Conservation (phyloP, 1,140 invertebrate genomes). For the Polyergus mexicanus region DNA sequence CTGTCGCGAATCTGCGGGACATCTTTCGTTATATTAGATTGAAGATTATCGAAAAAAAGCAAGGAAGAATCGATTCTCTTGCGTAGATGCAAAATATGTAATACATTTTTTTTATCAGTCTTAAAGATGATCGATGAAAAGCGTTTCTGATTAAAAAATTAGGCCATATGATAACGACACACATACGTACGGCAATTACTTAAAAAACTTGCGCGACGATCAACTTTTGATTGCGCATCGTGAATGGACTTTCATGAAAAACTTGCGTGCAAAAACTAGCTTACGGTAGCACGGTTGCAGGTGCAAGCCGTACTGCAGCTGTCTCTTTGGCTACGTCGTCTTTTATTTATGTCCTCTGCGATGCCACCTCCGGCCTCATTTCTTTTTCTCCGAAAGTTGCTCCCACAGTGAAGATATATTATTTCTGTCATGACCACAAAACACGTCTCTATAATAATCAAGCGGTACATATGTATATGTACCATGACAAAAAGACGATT, state of each 20-base stretch:
- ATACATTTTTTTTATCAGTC: neutral
- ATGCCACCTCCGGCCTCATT: constrained; percentile 54
- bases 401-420: constrained; percentile 30
- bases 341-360: constrained; percentile 69
- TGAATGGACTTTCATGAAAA: constrained; percentile 41
- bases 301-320: constrained; percentile 61
- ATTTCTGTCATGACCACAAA: constrained; percentile 13
- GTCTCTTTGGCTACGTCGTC: constrained; percentile 41
- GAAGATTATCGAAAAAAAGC: no score
- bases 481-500: neutral
- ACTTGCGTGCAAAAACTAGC: constrained; percentile 10
- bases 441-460: neutral
- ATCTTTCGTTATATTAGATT: neutral
- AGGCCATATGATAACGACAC: neutral
- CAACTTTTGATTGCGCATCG: constrained; percentile 11
- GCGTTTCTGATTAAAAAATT: neutral
- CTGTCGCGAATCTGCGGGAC: neutral
- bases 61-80: neutral
- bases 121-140: neutral
- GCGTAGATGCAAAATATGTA: neutral
- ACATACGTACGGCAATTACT: constrained; percentile 15
- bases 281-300: constrained; percentile 42
- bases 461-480: no score
- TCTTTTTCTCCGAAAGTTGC: constrained; percentile 60
- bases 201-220: neutral